Conservation (phyloP, 2,888 invertebrate species). For the Acronicta aceris region DNA sequence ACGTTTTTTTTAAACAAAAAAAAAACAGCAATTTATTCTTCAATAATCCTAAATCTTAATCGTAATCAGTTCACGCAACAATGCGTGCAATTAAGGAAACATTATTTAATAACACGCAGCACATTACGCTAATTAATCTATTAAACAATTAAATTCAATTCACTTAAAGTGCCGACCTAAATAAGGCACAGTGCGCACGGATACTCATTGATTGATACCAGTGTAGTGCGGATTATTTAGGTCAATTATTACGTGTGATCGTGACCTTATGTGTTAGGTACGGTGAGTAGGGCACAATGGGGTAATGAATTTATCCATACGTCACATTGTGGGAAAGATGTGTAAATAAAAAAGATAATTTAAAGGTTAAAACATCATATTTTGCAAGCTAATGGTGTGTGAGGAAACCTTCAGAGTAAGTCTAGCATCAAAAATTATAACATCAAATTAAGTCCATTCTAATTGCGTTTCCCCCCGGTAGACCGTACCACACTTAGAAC, state of each 20-base stretch:
- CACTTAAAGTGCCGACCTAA: slow-evolving; percentile 55
- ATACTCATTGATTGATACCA: slow-evolving; percentile 50
- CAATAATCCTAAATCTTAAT: slow-evolving; percentile 17
- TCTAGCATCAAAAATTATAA: too few relatives aligned
- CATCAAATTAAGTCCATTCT: too few relatives aligned
- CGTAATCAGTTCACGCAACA: slow-evolving; percentile 30
- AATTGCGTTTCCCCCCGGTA: too few relatives aligned
- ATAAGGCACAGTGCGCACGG: slow-evolving; percentile 45
- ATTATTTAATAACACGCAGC: slow-evolving; percentile 37
- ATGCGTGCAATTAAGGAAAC: slow-evolving; percentile 31
- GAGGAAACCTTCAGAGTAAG: too few relatives aligned
- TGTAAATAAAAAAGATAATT: too few relatives aligned
- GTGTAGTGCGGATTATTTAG: slow-evolving; percentile 47
- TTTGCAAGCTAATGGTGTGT: too few relatives aligned
- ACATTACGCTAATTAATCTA: slow-evolving; percentile 45
- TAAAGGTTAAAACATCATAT: too few relatives aligned
- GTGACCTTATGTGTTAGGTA: slow-evolving; percentile 40
- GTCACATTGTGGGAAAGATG: too few relatives aligned
- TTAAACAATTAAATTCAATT: slow-evolving; percentile 58
- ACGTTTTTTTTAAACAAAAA: too few relatives aligned
- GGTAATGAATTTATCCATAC: slow-evolving; percentile 7
- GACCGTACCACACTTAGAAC: too few relatives aligned
- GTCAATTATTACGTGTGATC: slow-evolving; percentile 49
- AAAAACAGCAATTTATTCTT: slow-evolving; percentile 19
- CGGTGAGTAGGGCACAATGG: slow-evolving; percentile 15